Conservation (phyloP, 2,113 vertebrate genomes). For the Clarias magur region DNA sequence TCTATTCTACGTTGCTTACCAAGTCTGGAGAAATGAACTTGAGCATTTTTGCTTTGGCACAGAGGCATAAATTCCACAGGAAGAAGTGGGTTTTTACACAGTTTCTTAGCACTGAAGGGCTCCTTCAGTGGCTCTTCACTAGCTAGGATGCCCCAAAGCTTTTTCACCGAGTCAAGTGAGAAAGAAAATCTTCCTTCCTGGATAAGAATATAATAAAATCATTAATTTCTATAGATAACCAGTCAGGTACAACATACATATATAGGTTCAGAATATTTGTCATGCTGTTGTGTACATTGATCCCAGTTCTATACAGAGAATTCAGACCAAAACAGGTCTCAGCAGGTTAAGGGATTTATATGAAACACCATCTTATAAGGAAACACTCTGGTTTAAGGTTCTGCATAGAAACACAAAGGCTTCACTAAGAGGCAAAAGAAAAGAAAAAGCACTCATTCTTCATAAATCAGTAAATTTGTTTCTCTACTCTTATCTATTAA, state of each 20-base stretch:
- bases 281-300: background rate
- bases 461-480: background rate
- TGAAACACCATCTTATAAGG: background rate
- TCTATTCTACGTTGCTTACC: slow-evolving; percentile 26
- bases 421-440: background rate
- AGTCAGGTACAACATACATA: background rate
- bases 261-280: background rate
- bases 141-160: slow-evolving; percentile 35
- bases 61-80: slow-evolving; percentile 45
- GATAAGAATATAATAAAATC: background rate
- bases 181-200: slow-evolving; percentile 51
- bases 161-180: slow-evolving; percentile 46
- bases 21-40: slow-evolving; percentile 42
- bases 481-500: background rate
- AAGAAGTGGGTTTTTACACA: slow-evolving; percentile 39
- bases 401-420: background rate
- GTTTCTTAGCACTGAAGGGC: background rate
- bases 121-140: background rate
- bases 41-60: slow-evolving; percentile 36
- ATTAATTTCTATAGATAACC: background rate
- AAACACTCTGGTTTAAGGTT: background rate
- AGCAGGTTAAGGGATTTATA: background rate
- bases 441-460: background rate
- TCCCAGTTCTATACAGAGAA: background rate
- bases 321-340: background rate